Evolutionary conservation across 2,113 vertebrate genomes (phyloP), one percentile per base, ranked within the genome.

Genomic region (Xiphophorus hellerii): DNA sequence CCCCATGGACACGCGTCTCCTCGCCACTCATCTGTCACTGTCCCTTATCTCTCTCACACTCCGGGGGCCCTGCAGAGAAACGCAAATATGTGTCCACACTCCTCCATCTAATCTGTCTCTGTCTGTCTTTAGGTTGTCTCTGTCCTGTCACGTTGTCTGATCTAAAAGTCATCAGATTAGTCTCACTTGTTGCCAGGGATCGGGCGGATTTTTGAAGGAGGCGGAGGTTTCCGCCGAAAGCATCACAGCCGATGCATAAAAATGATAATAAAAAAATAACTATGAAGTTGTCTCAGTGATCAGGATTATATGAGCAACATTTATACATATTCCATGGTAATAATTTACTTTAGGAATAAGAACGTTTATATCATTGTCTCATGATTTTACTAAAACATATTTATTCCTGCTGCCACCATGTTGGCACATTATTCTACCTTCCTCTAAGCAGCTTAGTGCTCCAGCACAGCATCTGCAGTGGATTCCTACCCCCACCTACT

Each of bases 401-500:
- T 62, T 6, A 71, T 11, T 44, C 28, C 54, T 66, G 70, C 65
- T 66, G 17, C 51, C 51, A 58, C 8, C 22, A 58, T n/a, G 22
- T 58, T 58, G 51, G 51, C 9, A n/a, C 67, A 64, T 31, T 15
- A 12, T 33, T 35, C 1, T 66, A 35, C 42, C 72, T 22, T 4
- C 27, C 27, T 35, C 0, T 2, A 22, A 28, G 67, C 9, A 42
- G 37, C 70, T 54, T 13, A 22, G 20, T 6, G 35, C 27, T 51
- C 62, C 5, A n/a, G 35, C 51, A 13, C 30, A 37, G 35, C 37
- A 30, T 37, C 8, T 35, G 54, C 70, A 67, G 86, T 92, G 85
- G 85, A 76, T 63, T 70, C 91, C 79, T 92, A 91, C 77, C 85
- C 39, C 93, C 93, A 92, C 78, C 93, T 93, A 35, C 90, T 94